Evolutionary conservation across 2,113 vertebrate genomes (phyloP).

Genomic region (Piprites chloris): DNA sequence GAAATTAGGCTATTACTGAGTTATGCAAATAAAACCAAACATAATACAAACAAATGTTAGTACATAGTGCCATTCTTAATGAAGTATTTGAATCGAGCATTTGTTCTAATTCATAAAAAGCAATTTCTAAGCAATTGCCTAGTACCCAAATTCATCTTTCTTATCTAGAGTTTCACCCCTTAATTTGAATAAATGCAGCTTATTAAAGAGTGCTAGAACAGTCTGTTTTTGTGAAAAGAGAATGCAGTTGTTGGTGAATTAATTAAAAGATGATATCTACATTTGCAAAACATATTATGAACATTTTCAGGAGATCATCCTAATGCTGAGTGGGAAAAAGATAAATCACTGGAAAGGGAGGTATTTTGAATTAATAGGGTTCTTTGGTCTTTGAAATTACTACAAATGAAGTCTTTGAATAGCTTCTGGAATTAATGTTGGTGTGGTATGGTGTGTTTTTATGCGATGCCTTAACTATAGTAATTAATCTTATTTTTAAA

Average conservation of each 20-base stretch:
- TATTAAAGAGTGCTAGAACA: neutral
- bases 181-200: neutral
- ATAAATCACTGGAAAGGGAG: neutral
- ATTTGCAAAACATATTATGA: neutral
- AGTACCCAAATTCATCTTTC: neutral
- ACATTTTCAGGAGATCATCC: neutral
- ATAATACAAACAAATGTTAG: neutral
- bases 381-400: neutral
- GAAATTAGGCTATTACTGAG: neutral
- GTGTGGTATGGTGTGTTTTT: neutral
- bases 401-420: neutral
- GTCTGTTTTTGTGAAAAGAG: neutral
- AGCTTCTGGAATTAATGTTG: neutral
- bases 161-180: neutral
- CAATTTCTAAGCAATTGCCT: neutral
- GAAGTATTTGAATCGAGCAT: neutral
- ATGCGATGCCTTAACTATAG: neutral
- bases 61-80: neutral
- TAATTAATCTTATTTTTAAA: conserved; percentile 24
- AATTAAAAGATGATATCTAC: neutral
- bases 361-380: neutral
- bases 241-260: neutral
- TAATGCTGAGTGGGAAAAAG: neutral
- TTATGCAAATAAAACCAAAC: neutral
- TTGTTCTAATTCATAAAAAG: neutral